Evolutionary conservation across 2,888 invertebrate genomes (phyloP).

Genomic region (Drosophila kuntzei): DNA sequence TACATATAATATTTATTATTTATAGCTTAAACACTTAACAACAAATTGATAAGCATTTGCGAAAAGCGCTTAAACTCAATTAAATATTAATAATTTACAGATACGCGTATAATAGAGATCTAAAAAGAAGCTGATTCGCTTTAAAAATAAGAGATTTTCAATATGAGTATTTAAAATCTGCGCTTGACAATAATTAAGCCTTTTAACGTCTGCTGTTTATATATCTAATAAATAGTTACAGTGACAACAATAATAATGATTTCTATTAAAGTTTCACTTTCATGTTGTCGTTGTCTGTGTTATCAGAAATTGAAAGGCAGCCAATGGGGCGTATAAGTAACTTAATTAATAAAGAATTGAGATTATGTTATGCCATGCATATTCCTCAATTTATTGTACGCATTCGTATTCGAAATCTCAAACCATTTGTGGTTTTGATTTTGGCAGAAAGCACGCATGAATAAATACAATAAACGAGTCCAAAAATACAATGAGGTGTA

Average conservation of each 20-base stretch:
- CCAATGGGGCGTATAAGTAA: slow-evolving; percentile 28
- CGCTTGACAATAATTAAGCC: no score
- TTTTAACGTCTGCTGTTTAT: no score
- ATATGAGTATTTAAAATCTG: no score
- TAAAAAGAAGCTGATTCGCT: no score
- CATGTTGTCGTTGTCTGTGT: slow-evolving; percentile 5
- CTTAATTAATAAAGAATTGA: slow-evolving; percentile 39
- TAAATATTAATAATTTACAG: background rate
- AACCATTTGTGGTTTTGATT: slow-evolving; percentile 20
- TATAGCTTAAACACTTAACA: background rate
- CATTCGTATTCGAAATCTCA: background rate
- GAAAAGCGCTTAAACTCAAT: background rate
- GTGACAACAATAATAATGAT: background rate
- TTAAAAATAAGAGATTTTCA: no score
- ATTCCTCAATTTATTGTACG: background rate
- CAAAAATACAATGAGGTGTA: slow-evolving; percentile 13
- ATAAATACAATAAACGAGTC: slow-evolving; percentile 32
- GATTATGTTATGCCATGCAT: slow-evolving; percentile 23
- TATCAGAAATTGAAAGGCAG: background rate
- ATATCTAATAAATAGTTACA: background rate
- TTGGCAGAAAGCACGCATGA: slow-evolving; percentile 25
- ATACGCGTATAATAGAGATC: no score
- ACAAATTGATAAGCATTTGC: background rate
- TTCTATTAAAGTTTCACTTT: slow-evolving; percentile 12
- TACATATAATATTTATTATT: background rate